A percentile compares a stretch with the other conserved stretches of the same genome.
These are phyloP conservation scores for Darevskia mixta DNA, from an alignment of 2,797 vertebrate genomes.

Conservation along the genomic window DNA sequence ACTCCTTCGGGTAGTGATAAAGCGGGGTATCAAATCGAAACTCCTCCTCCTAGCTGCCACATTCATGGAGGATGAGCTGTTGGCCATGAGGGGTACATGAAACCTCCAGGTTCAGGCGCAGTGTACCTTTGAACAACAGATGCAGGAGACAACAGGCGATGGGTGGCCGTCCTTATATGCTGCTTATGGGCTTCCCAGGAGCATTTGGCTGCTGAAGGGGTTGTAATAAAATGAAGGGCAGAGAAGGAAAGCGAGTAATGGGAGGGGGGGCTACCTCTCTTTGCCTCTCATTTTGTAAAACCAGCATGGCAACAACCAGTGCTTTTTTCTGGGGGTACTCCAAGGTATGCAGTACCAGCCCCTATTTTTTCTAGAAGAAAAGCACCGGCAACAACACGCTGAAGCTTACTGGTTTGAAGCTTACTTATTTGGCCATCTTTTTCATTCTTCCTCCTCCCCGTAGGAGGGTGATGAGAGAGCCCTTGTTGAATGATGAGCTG, in stretches of 20 bases:
- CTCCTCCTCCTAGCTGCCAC: neutral
- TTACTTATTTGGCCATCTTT: neutral
- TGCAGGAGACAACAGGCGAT: neutral
- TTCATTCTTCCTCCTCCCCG: neutral
- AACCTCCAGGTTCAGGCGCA: neutral
- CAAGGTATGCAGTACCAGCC: too few relatives aligned
- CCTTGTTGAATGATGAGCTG: slow-evolving; percentile 83
- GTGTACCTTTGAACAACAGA: neutral
- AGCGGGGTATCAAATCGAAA: too few relatives aligned
- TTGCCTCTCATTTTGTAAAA: neutral
- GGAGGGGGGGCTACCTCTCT: too few relatives aligned
- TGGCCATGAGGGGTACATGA: neutral
- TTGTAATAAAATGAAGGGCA: neutral
- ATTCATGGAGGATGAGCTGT: neutral
- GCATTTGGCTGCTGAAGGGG: neutral
- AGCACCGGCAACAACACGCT: too few relatives aligned
- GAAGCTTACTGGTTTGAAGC: neutral
- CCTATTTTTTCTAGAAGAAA: too few relatives aligned
- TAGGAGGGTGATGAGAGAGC: slow-evolving; percentile 77
- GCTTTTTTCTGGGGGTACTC: too few relatives aligned
- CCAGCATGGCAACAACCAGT: neutral
- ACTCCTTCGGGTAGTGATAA: too few relatives aligned
- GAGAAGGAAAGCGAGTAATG: neutral
- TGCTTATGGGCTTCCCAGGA: neutral
- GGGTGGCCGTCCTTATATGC: neutral